phyloP scores from a whole-genome alignment of 30 jellyfish, hydroid and myxozoan genomes.

The Turritopsis dohrnii region DNA sequence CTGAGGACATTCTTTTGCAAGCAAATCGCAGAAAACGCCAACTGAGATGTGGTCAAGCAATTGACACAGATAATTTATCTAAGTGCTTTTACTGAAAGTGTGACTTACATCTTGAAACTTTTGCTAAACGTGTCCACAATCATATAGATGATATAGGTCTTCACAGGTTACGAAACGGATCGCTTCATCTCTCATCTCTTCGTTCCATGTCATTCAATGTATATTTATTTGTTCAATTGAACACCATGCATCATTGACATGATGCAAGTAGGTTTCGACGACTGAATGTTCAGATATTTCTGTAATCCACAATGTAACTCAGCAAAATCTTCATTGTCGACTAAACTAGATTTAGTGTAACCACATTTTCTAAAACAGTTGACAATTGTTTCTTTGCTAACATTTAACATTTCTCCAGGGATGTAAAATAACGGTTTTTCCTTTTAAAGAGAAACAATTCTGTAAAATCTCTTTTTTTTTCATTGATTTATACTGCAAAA shows the following conservation, averaged over 20 bases:
- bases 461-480: no score
- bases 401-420: constrained; percentile 13
- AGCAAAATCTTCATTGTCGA: background rate
- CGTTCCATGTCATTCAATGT: constrained; percentile 1
- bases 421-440: no score
- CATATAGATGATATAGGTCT: no score
- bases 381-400: constrained; percentile 13
- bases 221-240: background rate
- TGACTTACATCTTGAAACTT: no score
- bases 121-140: no score
- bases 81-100: no score
- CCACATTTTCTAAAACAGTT: constrained; percentile 4
- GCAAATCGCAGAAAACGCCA: no score
- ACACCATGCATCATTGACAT: background rate
- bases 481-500: no score
- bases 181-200: background rate
- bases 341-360: background rate
- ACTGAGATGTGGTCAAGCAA: no score
- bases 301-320: background rate
- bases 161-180: background rate
- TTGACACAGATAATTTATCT: no score
- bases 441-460: no score
- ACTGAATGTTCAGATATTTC: background rate
- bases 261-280: background rate
- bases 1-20: no score